A percentile compares a stretch with the other conserved stretches of the same genome.
Conservation (phyloP, 2,888 invertebrate genomes). For the Siphlonurus alternatus region DNA sequence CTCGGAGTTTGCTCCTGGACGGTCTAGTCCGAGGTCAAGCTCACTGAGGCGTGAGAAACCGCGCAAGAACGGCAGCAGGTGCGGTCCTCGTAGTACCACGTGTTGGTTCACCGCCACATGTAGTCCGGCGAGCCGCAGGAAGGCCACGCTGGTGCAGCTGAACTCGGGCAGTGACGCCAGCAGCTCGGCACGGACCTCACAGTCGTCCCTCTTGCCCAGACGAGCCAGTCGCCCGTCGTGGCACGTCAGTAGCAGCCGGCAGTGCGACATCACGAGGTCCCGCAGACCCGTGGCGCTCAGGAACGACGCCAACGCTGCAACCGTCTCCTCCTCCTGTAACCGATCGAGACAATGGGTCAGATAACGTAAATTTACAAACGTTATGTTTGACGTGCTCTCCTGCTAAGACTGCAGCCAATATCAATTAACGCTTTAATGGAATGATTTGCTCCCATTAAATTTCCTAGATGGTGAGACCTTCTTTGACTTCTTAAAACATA, state of each 20-base stretch:
- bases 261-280: constrained; percentile 34
- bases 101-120: constrained; percentile 32
- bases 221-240: constrained; percentile 26
- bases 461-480: too few relatives aligned
- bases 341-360: constrained; percentile 4
- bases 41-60: constrained; percentile 33
- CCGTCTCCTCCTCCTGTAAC: constrained; percentile 28
- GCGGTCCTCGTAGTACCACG: constrained; percentile 29
- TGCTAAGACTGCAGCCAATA: not conserved
- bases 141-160: constrained; percentile 30
- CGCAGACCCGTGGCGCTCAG: constrained; percentile 32
- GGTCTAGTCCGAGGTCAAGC: constrained; percentile 30
- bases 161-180: constrained; percentile 26
- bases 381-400: not conserved
- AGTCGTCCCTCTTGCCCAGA: constrained; percentile 26
- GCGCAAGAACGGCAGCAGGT: constrained; percentile 29
- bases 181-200: constrained; percentile 22
- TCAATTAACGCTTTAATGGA: not conserved
- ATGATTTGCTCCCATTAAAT: too few relatives aligned
- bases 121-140: constrained; percentile 31
- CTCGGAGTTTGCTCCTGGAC: constrained; percentile 13
- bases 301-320: constrained; percentile 31
- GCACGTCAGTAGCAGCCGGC: constrained; percentile 32
- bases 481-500: too few relatives aligned
- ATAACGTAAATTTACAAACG: constrained; percentile 1